Base-by-base conservation (phyloP, 2,888 invertebrate genomes). In the Nebria brevicollis region DNA sequence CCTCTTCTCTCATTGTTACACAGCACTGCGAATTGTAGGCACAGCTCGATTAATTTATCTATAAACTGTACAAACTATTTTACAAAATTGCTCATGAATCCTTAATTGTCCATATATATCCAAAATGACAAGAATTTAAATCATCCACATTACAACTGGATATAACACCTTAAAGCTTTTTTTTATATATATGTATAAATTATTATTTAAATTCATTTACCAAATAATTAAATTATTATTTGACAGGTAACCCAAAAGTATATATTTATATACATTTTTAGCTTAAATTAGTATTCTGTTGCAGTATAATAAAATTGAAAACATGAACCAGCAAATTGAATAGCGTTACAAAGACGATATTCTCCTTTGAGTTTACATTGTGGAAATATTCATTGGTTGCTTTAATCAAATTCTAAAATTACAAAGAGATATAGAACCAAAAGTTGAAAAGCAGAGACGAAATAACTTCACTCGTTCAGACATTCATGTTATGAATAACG, bases 311-410 rank as follows among this genome's bases (percentile, higher is more conserved):
- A 54, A 54, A 54, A 54, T 54, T 3, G 54, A 54, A 54, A 11
- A 54, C 54, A 54, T 54, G 11, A 54, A 54, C 8, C 54, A 54
- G 54, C 54, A 13, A 5, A 54, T 13, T 54, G 54, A 54, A 54
- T 54, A 13, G 54, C 54, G 13, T 8, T 13, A 54, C 54, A 54
- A 54, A 54, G 54, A 54, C 54, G 7, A 54, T 54, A 54, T 54
- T 54, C 54, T 54, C 54, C 54, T 54, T 54, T 54, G 54, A 54
- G 54, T 13, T 54, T 54, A 13, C 54, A 54, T 54, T 54, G 54
- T 54, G 54, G 54, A 54, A 54, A 54, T 54, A 54, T 54, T 54
- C 54, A 54, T 54, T 54, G 54, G 54, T 54, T 54, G 54, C 54
- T 54, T 54, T 54, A 54, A 54, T 54, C 54, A 54, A 54, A 54